These are phyloP conservation scores for Eupithecia dodoneata DNA, from an alignment of 2,888 invertebrate species.

Conservation along the genomic window DNA sequence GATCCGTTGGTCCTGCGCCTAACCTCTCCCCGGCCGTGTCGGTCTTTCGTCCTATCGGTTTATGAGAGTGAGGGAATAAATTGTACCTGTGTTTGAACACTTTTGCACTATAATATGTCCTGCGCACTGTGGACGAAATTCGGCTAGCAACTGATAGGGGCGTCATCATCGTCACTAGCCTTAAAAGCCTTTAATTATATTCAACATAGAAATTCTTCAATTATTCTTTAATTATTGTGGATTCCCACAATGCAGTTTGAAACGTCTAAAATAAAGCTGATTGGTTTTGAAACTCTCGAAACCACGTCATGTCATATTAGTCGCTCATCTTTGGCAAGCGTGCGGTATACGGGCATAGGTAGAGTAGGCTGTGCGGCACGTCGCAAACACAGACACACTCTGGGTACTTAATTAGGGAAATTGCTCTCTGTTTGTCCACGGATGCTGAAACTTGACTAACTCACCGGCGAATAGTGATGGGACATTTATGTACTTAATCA, in stretches of 20 bases:
- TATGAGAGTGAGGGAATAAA: no score
- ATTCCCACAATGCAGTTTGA: not conserved
- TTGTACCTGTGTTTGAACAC: no score
- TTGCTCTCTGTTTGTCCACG: slow-evolving; percentile 69
- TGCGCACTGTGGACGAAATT: no score
- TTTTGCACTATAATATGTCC: no score
- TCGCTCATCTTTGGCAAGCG: slow-evolving; percentile 33
- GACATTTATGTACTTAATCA: not conserved
- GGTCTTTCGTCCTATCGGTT: no score
- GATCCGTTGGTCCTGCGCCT: no score
- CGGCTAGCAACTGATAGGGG: no score
- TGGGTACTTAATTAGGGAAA: slow-evolving; percentile 77
- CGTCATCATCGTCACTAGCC: no score
- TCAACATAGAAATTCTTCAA: not conserved
- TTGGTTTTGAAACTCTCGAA: not conserved
- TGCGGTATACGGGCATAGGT: not conserved
- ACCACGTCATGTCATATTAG: slow-evolving; percentile 11
- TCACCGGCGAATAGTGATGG: slow-evolving; percentile 45
- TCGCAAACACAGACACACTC: slow-evolving; percentile 63
- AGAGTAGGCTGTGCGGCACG: slow-evolving; percentile 48
- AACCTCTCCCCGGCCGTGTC: no score
- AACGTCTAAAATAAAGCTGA: not conserved
- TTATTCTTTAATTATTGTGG: no score
- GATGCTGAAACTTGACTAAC: slow-evolving; percentile 65
- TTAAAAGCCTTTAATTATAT: no score